phyloP scores from a whole-genome alignment of 2,113 vertebrate genomes.

The Ondatra zibethicus region DNA sequence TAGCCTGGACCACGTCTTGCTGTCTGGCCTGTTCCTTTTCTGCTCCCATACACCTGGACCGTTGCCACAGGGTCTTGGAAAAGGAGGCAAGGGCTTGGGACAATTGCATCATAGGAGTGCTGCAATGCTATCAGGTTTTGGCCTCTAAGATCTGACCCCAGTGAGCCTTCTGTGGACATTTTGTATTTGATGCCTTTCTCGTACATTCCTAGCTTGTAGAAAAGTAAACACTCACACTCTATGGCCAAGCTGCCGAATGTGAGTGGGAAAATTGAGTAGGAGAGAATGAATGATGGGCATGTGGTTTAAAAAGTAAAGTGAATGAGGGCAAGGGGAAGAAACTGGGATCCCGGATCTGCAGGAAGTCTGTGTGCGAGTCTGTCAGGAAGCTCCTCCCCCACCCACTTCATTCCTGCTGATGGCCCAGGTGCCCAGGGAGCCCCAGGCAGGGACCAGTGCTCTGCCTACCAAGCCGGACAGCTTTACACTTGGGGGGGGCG shows the following conservation, averaged over 20 bases:
- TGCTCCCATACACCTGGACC: slow-evolving; percentile 19
- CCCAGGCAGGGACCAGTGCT: neutral
- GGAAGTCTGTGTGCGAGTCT: neutral
- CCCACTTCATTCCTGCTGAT: neutral
- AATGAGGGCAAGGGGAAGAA: neutral
- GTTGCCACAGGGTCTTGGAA: neutral
- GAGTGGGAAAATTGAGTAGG: neutral
- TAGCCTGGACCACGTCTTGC: neutral
- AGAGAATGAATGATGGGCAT: neutral
- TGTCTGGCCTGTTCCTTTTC: neutral
- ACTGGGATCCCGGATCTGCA: neutral
- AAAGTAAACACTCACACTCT: neutral
- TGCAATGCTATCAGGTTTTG: neutral
- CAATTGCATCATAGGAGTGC: neutral
- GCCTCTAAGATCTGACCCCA: neutral
- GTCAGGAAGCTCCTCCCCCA: neutral
- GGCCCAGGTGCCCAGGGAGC: neutral
- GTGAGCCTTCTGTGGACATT: neutral
- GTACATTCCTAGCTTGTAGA: neutral
- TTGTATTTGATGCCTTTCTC: neutral
- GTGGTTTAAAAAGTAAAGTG: neutral
- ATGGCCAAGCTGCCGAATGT: neutral
- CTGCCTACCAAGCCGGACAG: neutral
- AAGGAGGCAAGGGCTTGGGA: neutral
- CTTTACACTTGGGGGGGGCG: too few relatives aligned